Conservation (phyloP, 1,140 invertebrate species). For the Trichonephila clavipes region DNA sequence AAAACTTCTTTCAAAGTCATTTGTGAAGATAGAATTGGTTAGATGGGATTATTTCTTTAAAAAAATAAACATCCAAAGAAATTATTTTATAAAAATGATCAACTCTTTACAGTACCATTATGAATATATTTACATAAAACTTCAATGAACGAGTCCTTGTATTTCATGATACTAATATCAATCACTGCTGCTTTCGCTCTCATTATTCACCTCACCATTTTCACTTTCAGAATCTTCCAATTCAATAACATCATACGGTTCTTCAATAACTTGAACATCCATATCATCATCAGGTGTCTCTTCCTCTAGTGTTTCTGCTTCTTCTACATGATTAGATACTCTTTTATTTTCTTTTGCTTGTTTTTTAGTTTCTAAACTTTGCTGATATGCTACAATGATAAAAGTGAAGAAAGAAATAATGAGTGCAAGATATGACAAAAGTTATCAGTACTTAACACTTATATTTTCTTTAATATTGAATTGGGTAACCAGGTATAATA, state of each 20-base stretch:
- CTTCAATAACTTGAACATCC: background rate
- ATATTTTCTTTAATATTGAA: too few species aligned
- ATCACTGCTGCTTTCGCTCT: background rate
- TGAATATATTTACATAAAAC: background rate
- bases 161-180: background rate
- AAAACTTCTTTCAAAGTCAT: too few species aligned
- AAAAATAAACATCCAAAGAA: too few species aligned
- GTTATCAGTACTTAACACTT: too few species aligned
- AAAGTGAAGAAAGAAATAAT: background rate
- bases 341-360: conserved; percentile 65
- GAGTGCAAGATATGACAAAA: too few species aligned
- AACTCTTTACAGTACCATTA: background rate
- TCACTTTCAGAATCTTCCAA: conserved; percentile 29
- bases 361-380: conserved; percentile 60
- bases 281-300: background rate
- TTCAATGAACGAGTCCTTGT: background rate
- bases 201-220: conserved; percentile 22
- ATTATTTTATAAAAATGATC: too few species aligned
- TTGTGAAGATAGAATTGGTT: too few species aligned
- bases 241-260: conserved; percentile 10
- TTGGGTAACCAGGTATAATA: too few species aligned
- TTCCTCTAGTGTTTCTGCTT: conserved; percentile 1
- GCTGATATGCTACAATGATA: conserved; percentile 23
- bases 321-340: conserved; percentile 32
- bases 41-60: too few species aligned